Evolutionary conservation across 2,888 invertebrate genomes (phyloP).

Genomic region (Sisyra nigra): DNA sequence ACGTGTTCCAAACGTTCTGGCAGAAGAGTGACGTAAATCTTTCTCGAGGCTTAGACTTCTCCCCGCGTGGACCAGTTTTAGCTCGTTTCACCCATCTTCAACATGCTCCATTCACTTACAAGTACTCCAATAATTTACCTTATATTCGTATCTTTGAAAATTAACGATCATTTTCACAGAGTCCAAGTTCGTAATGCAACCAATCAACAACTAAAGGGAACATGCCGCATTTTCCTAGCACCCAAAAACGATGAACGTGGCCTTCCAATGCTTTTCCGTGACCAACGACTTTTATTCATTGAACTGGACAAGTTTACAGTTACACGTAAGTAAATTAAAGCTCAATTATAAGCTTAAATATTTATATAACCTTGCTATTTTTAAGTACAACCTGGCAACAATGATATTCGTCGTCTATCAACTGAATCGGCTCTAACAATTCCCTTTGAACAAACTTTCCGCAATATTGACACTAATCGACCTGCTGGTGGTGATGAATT

Average conservation of each 20-base stretch:
- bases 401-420: conserved; percentile 47
- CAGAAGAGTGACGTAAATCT: conserved; percentile 63
- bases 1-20: conserved; percentile 57
- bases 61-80: conserved; percentile 54
- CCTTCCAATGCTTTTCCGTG: conserved; percentile 40
- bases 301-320: conserved; percentile 57
- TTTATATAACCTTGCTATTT: background rate
- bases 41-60: conserved; percentile 66
- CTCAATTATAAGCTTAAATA: background rate
- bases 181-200: conserved; percentile 41
- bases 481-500: conserved; percentile 37
- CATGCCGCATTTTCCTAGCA: conserved; percentile 52
- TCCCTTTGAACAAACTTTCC: conserved; percentile 68
- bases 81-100: conserved; percentile 66
- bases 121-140: conserved; percentile 21
- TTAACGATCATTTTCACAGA: too few relatives aligned
- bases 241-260: conserved; percentile 50
- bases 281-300: conserved; percentile 47
- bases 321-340: conserved; percentile 34
- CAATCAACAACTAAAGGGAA: conserved; percentile 34
- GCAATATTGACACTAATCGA: conserved; percentile 43
- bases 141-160: too few relatives aligned
- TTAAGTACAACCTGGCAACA: conserved; percentile 47
- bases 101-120: conserved; percentile 52
- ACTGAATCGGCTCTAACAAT: conserved; percentile 64